Percentiles rank a stretch among this genome's conserved stretches.
phyloP scores from a whole-genome alignment of 2,888 invertebrate genomes.

The Meghimatium bilineatum region DNA sequence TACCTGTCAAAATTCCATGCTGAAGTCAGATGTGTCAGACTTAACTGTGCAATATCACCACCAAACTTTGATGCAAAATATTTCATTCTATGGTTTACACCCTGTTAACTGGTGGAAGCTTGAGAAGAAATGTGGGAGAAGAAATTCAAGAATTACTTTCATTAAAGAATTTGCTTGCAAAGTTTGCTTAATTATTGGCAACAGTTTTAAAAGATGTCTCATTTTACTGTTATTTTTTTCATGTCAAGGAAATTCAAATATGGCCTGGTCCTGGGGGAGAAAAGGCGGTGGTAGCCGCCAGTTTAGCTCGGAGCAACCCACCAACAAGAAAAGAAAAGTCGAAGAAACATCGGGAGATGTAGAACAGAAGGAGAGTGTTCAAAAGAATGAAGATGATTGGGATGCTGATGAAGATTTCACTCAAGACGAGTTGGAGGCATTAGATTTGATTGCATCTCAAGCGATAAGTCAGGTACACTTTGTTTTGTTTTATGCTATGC shows the following conservation, averaged over 20 bases:
- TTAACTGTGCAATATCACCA: too few relatives aligned
- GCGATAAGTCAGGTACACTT: slow-evolving; percentile 39
- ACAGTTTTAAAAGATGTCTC: not conserved
- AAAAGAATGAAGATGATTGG: slow-evolving; percentile 54
- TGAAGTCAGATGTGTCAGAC: too few relatives aligned
- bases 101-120: too few relatives aligned
- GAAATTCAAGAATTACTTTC: not conserved
- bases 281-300: not conserved
- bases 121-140: too few relatives aligned
- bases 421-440: slow-evolving; percentile 57
- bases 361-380: not conserved
- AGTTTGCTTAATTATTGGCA: not conserved
- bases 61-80: too few relatives aligned
- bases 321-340: slow-evolving; percentile 29
- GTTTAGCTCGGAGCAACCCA: slow-evolving; percentile 3
- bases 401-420: slow-evolving; percentile 58
- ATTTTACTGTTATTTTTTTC: not conserved
- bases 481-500: not conserved
- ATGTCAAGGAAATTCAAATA: not conserved
- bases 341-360: not conserved
- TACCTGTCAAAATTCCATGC: too few relatives aligned
- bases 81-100: too few relatives aligned
- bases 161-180: not conserved
- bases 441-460: slow-evolving; percentile 58
- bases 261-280: slow-evolving; percentile 15